A percentile compares a stretch with the other conserved stretches of the same genome.
Evolutionary conservation across 2,797 vertebrate species (phyloP).

Genomic region (Atherinosoma microstoma): DNA sequence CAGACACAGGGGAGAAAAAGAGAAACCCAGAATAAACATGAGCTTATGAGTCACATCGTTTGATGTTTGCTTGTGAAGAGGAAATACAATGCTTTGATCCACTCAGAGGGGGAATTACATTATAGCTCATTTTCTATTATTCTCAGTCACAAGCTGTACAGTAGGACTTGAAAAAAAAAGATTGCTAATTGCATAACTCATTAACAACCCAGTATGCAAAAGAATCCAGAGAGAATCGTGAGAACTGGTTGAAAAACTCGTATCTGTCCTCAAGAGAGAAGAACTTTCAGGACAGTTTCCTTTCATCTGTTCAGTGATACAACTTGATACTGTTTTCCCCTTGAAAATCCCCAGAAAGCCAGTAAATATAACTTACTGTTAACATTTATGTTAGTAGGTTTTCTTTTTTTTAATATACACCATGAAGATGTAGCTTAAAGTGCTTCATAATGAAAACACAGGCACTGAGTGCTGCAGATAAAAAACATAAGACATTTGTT

Average conservation of each 20-base stretch:
- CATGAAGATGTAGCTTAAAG: too few species aligned
- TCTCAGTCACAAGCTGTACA: neutral
- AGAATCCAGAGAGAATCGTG: neutral
- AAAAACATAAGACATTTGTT: too few species aligned
- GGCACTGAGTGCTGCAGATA: too few species aligned
- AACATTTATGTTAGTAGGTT: too few species aligned
- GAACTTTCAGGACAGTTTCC: neutral
- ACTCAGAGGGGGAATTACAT: constrained; percentile 27
- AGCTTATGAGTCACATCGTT: constrained; percentile 43
- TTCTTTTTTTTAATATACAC: too few species aligned
- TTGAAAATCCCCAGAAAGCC: too few species aligned
- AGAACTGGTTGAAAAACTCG: neutral
- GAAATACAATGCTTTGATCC: constrained; percentile 35
- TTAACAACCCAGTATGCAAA: constrained; percentile 3
- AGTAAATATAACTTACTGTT: too few species aligned
- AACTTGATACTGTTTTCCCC: too few species aligned
- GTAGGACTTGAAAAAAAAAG: constrained; percentile 6
- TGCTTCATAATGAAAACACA: too few species aligned
- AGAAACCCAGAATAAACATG: constrained; percentile 31
- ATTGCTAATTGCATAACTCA: neutral
- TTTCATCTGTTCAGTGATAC: neutral
- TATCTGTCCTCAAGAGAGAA: neutral
- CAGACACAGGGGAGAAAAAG: neutral
- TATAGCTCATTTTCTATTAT: constrained; percentile 18
- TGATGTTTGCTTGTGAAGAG: constrained; percentile 16